Evolutionary conservation across 1,140 invertebrate genomes (phyloP).

Genomic region (Pseudachorutes palmiensis): DNA sequence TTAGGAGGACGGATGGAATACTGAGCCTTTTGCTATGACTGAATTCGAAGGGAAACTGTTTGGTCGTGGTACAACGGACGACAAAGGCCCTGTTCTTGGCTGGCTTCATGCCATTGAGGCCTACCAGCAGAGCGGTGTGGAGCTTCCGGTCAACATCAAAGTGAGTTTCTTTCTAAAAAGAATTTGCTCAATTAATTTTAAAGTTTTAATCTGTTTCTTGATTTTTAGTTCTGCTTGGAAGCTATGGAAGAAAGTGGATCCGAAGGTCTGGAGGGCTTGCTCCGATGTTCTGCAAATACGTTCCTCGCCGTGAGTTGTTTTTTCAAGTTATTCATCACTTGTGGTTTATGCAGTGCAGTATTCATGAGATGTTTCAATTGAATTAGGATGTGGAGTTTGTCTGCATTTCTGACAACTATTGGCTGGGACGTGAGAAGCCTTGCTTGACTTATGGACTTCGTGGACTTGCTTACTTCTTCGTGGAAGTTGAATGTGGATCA

Average conservation of each 20-base stretch:
- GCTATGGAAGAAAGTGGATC: conserved; percentile 98
- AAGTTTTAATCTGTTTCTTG: conserved; percentile 23
- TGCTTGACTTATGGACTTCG: conserved; percentile 94
- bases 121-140: conserved; percentile 60
- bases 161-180: conserved; percentile 42
- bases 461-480: conserved; percentile 84
- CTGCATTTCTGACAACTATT: conserved; percentile 98
- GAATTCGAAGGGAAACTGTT: conserved; percentile 85
- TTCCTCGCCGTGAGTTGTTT: conserved; percentile 56
- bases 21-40: conserved; percentile 83
- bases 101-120: conserved; percentile 92
- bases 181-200: neutral
- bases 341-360: too few relatives aligned
- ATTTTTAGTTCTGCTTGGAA: conserved; percentile 80
- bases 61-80: conserved; percentile 79
- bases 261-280: conserved; percentile 81
- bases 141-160: conserved; percentile 87
- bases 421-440: conserved; percentile 91
- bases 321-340: neutral
- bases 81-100: conserved; percentile 78
- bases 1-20: conserved; percentile 50
- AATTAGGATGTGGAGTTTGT: conserved; percentile 74
- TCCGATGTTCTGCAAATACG: conserved; percentile 42
- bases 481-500: conserved; percentile 78
- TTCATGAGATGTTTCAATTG: conserved; percentile 37